A percentile compares a stretch with the other conserved stretches of the same genome.
Evolutionary conservation across 2,797 vertebrate genomes (phyloP).

Genomic region (Varecia variegata): DNA sequence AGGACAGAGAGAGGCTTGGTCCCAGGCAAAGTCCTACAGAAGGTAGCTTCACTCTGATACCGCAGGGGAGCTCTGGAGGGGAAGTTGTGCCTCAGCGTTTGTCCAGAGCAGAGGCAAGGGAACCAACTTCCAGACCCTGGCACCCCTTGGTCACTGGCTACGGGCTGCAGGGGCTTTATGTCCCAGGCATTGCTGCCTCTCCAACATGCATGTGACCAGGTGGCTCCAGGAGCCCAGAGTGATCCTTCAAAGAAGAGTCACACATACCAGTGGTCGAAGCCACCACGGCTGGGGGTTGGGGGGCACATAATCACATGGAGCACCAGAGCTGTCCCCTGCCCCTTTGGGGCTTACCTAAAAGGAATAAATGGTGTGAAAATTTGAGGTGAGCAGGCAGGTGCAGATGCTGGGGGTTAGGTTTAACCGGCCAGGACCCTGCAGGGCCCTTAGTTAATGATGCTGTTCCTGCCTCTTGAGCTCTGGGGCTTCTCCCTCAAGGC

Average conservation of each 20-base stretch:
- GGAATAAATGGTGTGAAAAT: background rate
- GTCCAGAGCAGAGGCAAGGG: background rate
- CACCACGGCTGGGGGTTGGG: background rate
- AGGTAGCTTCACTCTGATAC: background rate
- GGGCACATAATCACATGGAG: accelerated
- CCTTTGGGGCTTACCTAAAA: background rate
- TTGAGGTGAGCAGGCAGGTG: background rate
- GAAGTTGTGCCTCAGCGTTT: background rate
- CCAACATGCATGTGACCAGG: background rate
- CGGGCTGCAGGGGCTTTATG: background rate
- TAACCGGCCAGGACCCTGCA: background rate
- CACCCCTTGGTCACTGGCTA: background rate
- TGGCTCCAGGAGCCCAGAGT: background rate
- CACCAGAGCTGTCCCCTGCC: too few relatives aligned
- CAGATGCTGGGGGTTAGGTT: background rate
- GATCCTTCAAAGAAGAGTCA: background rate
- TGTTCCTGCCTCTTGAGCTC: background rate
- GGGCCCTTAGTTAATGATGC: background rate
- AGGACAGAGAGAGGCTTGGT: background rate
- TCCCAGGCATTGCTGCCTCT: background rate
- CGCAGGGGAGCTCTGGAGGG: background rate
- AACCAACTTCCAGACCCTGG: background rate
- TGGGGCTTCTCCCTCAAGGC: background rate
- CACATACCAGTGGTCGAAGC: background rate
- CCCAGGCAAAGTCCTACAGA: background rate